Base-by-base conservation (phyloP, 2,888 invertebrate species). In the Aleiodes leptofemur region DNA sequence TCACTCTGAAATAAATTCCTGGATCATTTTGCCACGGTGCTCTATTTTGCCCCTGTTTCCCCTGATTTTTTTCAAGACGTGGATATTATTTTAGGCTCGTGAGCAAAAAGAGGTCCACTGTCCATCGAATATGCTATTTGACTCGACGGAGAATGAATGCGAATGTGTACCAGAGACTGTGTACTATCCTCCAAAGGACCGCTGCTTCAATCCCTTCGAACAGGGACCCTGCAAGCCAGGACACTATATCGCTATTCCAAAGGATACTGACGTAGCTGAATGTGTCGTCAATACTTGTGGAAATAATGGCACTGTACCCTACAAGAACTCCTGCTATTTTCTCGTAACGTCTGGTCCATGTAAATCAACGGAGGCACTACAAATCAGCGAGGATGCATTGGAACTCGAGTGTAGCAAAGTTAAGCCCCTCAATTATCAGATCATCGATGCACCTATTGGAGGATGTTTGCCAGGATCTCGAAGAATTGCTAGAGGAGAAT, bases 181-280 rank as follows among this genome's bases (percentile, higher is more conserved):
- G 48, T 94, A 92, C 84, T 91, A 94, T 83, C 92, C 93, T 1
- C 86, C 90, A 38, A 89, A 91, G 0, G 92, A 93, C 78, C 87
- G 86, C 11, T 94, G 94, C 83, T 93, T 92, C 90, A 90, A 91
- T n/a, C 92, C 92, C 0, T 94, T 91, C 83, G 90, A 90, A 53
- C 90, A 90, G 83, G 94, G 94, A 0, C 94, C 94, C 0, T 94
- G 94, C 83, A 75, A 84, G 0, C 72, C 82, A 0, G 90, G 90
- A 0, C 83, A 93, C 72, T 91, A 92, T 82, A 86, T 94, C 29
- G 83, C 92, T 6, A 88, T 94, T 14, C 90, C 88, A 9, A 78
- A 82, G 53, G 88, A 90, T 51, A 85, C 91, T 23, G 90, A 91
- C 1, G 90, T 92, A 73, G 93, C 94, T 0, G 87, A 90, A 64